Evolutionary conservation across 2,113 vertebrate genomes (phyloP).

Genomic region (Nothobranchius furzeri): DNA sequence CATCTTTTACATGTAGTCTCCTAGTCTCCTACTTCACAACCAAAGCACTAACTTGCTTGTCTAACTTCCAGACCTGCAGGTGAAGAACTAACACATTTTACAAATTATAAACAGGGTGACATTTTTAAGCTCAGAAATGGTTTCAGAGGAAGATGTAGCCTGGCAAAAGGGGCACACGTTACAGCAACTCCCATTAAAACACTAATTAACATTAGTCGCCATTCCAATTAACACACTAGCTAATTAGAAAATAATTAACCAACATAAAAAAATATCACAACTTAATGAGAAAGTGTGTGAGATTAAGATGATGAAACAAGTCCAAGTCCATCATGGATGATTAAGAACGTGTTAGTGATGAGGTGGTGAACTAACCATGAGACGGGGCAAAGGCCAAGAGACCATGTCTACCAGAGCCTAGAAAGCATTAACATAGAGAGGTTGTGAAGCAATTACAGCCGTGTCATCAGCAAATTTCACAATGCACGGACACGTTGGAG

Average conservation of each 20-base stretch:
- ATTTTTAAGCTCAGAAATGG: conserved; percentile 6
- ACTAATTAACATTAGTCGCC: conserved; percentile 66
- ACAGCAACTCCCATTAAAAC: conserved; percentile 58
- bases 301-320: conserved; percentile 8
- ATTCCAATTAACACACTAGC: conserved; percentile 64
- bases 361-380: too few species aligned
- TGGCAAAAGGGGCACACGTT: conserved; percentile 55
- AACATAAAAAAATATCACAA: conserved; percentile 46
- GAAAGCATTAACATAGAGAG: too few species aligned
- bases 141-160: conserved; percentile 39
- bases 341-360: background rate
- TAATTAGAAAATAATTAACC: conserved; percentile 67
- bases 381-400: background rate
- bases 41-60: too few species aligned
- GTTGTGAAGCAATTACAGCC: too few species aligned
- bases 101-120: background rate
- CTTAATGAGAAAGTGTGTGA: conserved; percentile 32
- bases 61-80: too few species aligned
- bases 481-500: too few species aligned
- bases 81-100: background rate
- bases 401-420: too few species aligned
- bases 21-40: too few species aligned
- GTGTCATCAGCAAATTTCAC: too few species aligned
- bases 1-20: too few species aligned
- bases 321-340: background rate